Percentiles rank a stretch among this genome's conserved stretches.
These are phyloP conservation scores for Hydriomena furcata DNA, from an alignment of 2,888 invertebrate genomes.

Conservation along the genomic window DNA sequence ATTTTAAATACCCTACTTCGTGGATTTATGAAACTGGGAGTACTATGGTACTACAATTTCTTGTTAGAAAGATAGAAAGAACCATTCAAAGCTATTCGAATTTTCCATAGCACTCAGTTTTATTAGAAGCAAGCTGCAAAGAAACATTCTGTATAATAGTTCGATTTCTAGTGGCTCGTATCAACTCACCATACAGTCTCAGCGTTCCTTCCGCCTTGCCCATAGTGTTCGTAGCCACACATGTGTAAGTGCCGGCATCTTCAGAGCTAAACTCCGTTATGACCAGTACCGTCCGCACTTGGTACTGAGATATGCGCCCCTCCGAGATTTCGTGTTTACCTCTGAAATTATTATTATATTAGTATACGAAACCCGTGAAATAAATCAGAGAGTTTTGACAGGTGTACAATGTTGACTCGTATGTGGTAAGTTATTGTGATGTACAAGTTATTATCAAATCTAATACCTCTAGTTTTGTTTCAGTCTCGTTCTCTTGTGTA, in stretches of 20 bases:
- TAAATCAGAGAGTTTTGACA: background rate
- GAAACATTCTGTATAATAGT: too few species aligned
- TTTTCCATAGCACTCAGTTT: too few species aligned
- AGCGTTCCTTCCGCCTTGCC: slow-evolving; percentile 88
- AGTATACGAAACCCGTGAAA: background rate
- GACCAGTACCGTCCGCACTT: slow-evolving; percentile 84
- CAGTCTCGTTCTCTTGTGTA: too few species aligned
- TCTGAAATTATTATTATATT: slow-evolving; percentile 63
- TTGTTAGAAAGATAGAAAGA: too few species aligned
- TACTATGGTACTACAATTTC: too few species aligned
- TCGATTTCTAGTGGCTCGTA: background rate
- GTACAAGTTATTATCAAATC: background rate
- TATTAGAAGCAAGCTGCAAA: too few species aligned
- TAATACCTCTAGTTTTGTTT: too few species aligned
- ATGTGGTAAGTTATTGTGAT: too few species aligned
- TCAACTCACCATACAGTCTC: slow-evolving; percentile 85
- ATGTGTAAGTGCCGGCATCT: slow-evolving; percentile 87
- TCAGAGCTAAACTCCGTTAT: slow-evolving; percentile 83
- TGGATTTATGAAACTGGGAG: too few species aligned
- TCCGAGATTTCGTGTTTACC: slow-evolving; percentile 86
- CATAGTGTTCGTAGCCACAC: slow-evolving; percentile 88
- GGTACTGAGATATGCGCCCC: slow-evolving; percentile 83
- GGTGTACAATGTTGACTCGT: too few species aligned
- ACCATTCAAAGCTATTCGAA: too few species aligned
- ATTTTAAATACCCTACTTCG: too few species aligned